phyloP scores from a whole-genome alignment of 2,797 vertebrate genomes.

The Heterohyrax brucei region DNA sequence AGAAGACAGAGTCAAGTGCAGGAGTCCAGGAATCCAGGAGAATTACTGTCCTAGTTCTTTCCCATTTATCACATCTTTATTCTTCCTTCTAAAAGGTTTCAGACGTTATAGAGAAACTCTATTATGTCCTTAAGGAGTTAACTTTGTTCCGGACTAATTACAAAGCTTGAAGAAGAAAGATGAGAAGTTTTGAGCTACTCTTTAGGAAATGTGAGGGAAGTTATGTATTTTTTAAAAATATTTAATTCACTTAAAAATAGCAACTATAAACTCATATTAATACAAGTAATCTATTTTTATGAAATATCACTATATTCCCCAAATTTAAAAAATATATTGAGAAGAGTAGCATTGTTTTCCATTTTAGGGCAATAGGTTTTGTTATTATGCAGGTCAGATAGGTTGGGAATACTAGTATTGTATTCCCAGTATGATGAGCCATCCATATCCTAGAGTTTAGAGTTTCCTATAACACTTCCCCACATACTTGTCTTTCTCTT shows the following conservation, averaged over 20 bases:
- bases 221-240: too few species aligned
- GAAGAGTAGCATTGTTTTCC: neutral
- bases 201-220: neutral
- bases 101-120: neutral
- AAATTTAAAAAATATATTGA: neutral
- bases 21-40: neutral
- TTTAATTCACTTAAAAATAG: too few species aligned
- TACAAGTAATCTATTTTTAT: too few species aligned
- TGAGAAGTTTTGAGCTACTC: neutral
- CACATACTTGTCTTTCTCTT: neutral
- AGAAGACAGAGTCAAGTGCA: neutral
- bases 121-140: neutral
- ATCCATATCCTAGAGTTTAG: neutral
- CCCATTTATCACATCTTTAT: neutral
- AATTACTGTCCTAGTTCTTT: neutral
- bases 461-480: neutral
- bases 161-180: slow-evolving; percentile 16
- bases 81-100: neutral
- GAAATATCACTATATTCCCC: too few species aligned
- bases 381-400: neutral
- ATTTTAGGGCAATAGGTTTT: neutral
- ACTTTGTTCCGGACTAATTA: slow-evolving; percentile 24
- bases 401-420: neutral
- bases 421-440: neutral
- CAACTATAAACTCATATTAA: too few species aligned